phyloP scores from a whole-genome alignment of 1,140 invertebrate species.

The Zaprionus ghesquierei region DNA sequence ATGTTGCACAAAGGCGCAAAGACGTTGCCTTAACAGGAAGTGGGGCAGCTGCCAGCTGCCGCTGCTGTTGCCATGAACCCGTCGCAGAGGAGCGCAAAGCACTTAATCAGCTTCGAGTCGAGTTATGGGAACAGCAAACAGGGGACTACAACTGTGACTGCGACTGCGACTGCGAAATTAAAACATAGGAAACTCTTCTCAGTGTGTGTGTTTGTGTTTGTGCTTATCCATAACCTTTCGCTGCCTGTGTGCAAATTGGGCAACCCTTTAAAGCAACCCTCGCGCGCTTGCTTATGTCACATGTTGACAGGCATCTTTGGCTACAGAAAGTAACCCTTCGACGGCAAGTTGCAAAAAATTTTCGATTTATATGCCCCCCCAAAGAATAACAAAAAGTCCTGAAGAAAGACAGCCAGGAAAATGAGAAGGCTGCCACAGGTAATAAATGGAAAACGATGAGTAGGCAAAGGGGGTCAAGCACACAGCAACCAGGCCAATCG shows the following conservation, averaged over 20 bases:
- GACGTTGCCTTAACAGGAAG: conserved; percentile 21
- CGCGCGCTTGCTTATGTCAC: conserved; percentile 58
- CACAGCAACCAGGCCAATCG: conserved; percentile 11
- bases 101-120: conserved; percentile 28
- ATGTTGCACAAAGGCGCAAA: conserved; percentile 25
- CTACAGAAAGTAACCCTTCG: background rate
- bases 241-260: background rate
- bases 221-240: background rate
- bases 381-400: conserved; percentile 7
- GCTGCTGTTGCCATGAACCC: conserved; percentile 27
- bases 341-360: conserved; percentile 34
- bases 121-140: background rate
- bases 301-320: conserved; percentile 46
- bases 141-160: background rate
- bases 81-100: conserved; percentile 8
- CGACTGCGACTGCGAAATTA: background rate
- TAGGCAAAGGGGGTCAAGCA: background rate
- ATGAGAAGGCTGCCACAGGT: background rate
- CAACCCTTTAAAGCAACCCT: background rate
- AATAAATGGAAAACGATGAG: conserved; percentile 4
- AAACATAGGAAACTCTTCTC: background rate
- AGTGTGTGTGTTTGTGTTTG: too few relatives aligned
- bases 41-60: background rate
- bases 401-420: background rate
- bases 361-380: conserved; percentile 67